These are phyloP conservation scores for Protobothrops mucrosquamatus DNA, from an alignment of 2,113 vertebrate genomes.

Conservation along the genomic window DNA sequence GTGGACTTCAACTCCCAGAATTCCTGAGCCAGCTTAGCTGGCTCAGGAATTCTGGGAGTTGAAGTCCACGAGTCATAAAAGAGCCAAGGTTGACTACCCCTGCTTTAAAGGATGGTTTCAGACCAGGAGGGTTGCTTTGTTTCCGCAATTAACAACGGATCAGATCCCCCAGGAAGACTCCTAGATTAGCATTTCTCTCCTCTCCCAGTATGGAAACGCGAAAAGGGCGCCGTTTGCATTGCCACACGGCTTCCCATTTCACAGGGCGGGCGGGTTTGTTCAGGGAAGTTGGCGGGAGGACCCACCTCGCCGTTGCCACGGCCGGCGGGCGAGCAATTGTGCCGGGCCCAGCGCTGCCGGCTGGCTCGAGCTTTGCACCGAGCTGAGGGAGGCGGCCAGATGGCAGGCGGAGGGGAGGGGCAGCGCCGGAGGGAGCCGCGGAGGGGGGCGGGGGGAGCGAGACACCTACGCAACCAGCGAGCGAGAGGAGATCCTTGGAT, in stretches of 20 bases:
- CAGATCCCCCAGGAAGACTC: too few relatives aligned
- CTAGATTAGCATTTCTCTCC: too few relatives aligned
- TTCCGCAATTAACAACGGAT: too few relatives aligned
- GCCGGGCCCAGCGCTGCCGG: background rate
- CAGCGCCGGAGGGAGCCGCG: slow-evolving; percentile 44
- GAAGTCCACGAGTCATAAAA: too few relatives aligned
- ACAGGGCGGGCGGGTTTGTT: background rate
- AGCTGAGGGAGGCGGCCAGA: slow-evolving; percentile 55
- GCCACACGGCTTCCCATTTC: background rate
- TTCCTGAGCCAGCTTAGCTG: too few relatives aligned
- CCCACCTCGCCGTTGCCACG: slow-evolving; percentile 33
- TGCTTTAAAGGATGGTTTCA: too few relatives aligned
- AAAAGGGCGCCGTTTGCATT: background rate
- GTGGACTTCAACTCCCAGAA: too few relatives aligned
- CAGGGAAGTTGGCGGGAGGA: background rate
- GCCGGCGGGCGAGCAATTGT: background rate
- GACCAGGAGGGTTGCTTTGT: too few relatives aligned
- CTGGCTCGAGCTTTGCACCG: slow-evolving; percentile 40
- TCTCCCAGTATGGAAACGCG: background rate
- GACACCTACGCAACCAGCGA: slow-evolving; percentile 51
- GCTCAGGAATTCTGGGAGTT: too few relatives aligned
- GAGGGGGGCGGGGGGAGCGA: slow-evolving; percentile 42
- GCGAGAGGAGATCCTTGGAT: slow-evolving; percentile 68
- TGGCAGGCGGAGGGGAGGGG: slow-evolving; percentile 60
- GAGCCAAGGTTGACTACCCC: too few relatives aligned